phyloP scores from a whole-genome alignment of 2,113 vertebrate genomes.

The Cyprinus carpio region DNA sequence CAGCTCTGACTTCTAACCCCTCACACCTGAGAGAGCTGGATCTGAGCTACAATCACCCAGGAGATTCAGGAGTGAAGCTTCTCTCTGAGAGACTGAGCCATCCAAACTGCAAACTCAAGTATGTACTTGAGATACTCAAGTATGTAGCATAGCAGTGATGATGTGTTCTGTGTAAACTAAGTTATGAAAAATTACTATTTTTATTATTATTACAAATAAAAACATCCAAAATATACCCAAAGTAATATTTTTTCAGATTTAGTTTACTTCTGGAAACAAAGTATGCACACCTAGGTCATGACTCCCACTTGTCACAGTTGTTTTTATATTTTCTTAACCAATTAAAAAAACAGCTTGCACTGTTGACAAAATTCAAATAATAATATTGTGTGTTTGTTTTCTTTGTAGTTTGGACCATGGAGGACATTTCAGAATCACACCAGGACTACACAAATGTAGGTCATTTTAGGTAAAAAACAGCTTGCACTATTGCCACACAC shows the following conservation, averaged over 20 bases:
- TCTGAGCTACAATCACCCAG: neutral
- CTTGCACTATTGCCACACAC: neutral
- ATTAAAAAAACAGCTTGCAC: too few species aligned
- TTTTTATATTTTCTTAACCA: too few species aligned
- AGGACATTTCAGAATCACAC: neutral
- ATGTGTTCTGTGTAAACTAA: too few species aligned
- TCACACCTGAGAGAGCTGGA: neutral
- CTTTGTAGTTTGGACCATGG: neutral
- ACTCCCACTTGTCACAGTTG: neutral
- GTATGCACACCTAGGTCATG: too few species aligned
- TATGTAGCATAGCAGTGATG: too few species aligned
- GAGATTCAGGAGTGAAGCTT: neutral
- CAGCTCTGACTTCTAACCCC: neutral
- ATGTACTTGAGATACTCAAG: neutral
- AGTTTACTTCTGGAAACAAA: too few species aligned
- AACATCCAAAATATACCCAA: too few species aligned
- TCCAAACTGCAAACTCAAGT: neutral
- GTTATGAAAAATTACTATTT: too few species aligned
- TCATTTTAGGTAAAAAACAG: too few species aligned
- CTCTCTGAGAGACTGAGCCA: neutral
- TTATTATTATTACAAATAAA: too few species aligned
- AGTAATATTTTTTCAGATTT: too few species aligned
- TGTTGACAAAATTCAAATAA: too few species aligned
- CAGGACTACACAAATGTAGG: neutral
- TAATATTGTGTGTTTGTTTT: neutral